Evolutionary conservation across 2,888 invertebrate genomes (phyloP).

Genomic region (Leucozona laternaria): DNA sequence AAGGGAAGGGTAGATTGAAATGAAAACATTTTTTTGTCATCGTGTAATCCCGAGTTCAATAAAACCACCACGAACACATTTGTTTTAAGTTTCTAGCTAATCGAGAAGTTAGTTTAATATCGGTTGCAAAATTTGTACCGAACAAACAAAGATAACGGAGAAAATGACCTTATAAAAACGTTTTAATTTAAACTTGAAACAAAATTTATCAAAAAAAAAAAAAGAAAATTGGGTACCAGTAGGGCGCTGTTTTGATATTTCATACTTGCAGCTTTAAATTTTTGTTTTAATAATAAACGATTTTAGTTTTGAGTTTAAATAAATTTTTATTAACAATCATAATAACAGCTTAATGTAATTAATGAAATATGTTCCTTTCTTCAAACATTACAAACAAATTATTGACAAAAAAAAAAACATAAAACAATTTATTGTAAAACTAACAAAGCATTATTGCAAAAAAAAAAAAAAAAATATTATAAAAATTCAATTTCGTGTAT

Average conservation of each 20-base stretch:
- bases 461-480: conserved; percentile 51
- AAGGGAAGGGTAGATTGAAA: too few relatives aligned
- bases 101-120: too few relatives aligned
- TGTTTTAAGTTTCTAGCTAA: too few relatives aligned
- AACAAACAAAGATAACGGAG: too few relatives aligned
- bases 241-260: background rate
- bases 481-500: conserved; percentile 48
- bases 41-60: too few relatives aligned
- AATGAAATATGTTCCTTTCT: conserved; percentile 55
- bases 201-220: too few relatives aligned
- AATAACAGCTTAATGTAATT: conserved; percentile 73
- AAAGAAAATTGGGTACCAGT: too few relatives aligned
- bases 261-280: background rate
- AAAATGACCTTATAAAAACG: too few relatives aligned
- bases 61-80: too few relatives aligned
- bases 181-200: too few relatives aligned
- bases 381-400: conserved; percentile 53
- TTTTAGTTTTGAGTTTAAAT: conserved; percentile 62
- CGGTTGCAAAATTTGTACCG: too few relatives aligned
- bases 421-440: conserved; percentile 53
- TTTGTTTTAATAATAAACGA: background rate
- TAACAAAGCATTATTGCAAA: conserved; percentile 63
- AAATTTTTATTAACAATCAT: conserved; percentile 76
- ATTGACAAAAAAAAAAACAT: conserved; percentile 41
- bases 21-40: too few relatives aligned